A percentile compares a stretch with the other conserved stretches of the same genome.
phyloP scores from a whole-genome alignment of 2,797 vertebrate species.

The Sebastes taczanowskii region DNA sequence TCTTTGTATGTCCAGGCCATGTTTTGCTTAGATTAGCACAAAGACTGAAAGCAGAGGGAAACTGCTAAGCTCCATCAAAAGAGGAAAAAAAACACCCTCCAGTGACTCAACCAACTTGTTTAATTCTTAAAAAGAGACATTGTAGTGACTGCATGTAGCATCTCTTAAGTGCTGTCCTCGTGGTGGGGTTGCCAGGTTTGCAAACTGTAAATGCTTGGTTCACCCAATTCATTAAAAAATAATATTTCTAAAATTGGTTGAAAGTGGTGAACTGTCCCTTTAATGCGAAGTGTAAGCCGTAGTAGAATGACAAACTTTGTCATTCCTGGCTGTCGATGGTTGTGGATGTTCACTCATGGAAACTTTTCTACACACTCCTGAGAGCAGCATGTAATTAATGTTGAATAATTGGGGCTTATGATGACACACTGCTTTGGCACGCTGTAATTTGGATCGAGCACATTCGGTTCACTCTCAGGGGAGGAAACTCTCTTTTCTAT shows the following conservation, averaged over 20 bases:
- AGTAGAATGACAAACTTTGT: neutral
- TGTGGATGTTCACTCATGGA: neutral
- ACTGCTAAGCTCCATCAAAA: too few relatives aligned
- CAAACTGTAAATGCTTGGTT: neutral
- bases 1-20: too few relatives aligned
- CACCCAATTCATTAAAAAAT: neutral
- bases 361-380: neutral
- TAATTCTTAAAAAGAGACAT: too few relatives aligned
- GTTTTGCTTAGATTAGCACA: too few relatives aligned
- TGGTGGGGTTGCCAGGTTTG: neutral
- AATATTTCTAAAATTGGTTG: neutral
- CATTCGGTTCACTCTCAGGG: neutral
- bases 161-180: neutral
- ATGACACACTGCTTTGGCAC: slow-evolving; percentile 18
- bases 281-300: neutral
- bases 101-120: too few relatives aligned
- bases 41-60: too few relatives aligned
- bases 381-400: slow-evolving; percentile 21
- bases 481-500: neutral
- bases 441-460: slow-evolving; percentile 10
- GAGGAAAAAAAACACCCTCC: too few relatives aligned
- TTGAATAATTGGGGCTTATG: slow-evolving; percentile 33
- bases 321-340: neutral
- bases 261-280: neutral
- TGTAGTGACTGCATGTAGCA: neutral